These are phyloP conservation scores for Sebastolobus altivelis DNA, from an alignment of 2,797 vertebrate genomes.

Conservation along the genomic window DNA sequence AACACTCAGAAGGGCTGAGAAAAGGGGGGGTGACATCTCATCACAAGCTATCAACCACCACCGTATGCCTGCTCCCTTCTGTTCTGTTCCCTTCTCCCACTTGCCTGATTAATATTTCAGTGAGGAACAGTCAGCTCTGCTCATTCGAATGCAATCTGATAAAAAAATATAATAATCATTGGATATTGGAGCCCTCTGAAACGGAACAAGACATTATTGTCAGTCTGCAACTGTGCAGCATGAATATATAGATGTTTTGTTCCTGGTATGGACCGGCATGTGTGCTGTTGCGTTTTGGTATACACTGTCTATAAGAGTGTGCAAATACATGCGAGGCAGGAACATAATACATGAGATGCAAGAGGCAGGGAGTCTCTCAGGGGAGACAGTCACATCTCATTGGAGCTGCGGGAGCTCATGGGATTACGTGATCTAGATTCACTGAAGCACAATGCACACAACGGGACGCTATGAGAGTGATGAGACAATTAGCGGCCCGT, in stretches of 20 bases:
- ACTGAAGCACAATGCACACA: slow-evolving; percentile 59
- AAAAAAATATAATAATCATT: not conserved
- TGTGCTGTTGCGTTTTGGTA: slow-evolving; percentile 22
- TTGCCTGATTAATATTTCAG: slow-evolving; percentile 76
- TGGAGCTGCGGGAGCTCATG: slow-evolving; percentile 48
- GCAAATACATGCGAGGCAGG: slow-evolving; percentile 24
- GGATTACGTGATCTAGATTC: slow-evolving; percentile 66
- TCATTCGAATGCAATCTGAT: slow-evolving; percentile 34
- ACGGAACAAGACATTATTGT: slow-evolving; percentile 6
- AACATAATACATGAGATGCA: slow-evolving; percentile 28
- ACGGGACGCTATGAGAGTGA: slow-evolving; percentile 51
- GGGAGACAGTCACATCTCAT: slow-evolving; percentile 51
- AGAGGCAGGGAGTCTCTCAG: slow-evolving; percentile 41
- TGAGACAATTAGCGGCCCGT: slow-evolving; percentile 65
- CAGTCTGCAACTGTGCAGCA: slow-evolving; percentile 1
- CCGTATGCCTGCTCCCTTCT: slow-evolving; percentile 69
- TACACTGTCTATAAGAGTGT: slow-evolving; percentile 15
- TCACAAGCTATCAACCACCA: slow-evolving; percentile 60
- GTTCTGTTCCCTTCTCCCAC: slow-evolving; percentile 58
- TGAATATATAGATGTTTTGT: slow-evolving; percentile 2
- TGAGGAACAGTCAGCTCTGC: slow-evolving; percentile 42
- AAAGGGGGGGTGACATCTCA: slow-evolving; percentile 56
- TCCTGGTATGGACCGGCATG: slow-evolving; percentile 3
- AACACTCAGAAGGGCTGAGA: slow-evolving; percentile 66
- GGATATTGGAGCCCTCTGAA: slow-evolving; percentile 22